Evolutionary conservation across 2,888 invertebrate species (phyloP), one percentile per base, ranked within the genome.

Genomic region (Stomorhina lunata): DNA sequence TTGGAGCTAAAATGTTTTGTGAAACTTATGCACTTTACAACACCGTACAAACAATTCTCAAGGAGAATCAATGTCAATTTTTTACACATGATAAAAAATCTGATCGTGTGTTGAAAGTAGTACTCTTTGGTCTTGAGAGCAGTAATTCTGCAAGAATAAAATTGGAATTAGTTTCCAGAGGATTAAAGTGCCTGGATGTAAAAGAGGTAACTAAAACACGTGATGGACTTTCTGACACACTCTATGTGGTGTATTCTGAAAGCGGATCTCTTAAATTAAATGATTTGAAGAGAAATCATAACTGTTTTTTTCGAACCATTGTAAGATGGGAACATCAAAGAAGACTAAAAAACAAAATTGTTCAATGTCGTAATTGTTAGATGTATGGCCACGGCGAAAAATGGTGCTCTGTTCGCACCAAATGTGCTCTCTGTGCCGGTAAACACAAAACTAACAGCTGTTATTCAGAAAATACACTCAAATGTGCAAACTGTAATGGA

Each of bases 361-460:
- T 75, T 9, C 82, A 81, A 63, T 83, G 81, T 9, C 71, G 72
- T 10, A 84, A 84, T 43, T 83, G 68, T 22, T 75, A 81, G 48
- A 81, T 82, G 84, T 80, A 61, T 59, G 78, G 82, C 1, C 80
- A 83, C 12, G 81, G 75, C 27, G 71, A 84, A 34, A 59, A 63
- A 12, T 66, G 73, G 15, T 83, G 83, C n/a, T 57, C 61, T 17
- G 40, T 81, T 0, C 48, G 50, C 53, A 50, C 75, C n/a, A 61
- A 65, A 9, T 71, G 78, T 45, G 68, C 73, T n/a, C 75, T 73
- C 20, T 76, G 79, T 61, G 71, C 71, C 1, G 78, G 72, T 9
- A 53, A 55, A 20, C 80, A 84, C 25, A 77, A 76, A 34, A 78
- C 84, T 22, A 17, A 4, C 4, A 76, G 81, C 12, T 81, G 81